A percentile compares a stretch with the other conserved stretches of the same genome.
These are phyloP conservation scores for Zoanthus gigantus DNA, from an alignment of 92 coral and sea anemone species.

Conservation along the genomic window DNA sequence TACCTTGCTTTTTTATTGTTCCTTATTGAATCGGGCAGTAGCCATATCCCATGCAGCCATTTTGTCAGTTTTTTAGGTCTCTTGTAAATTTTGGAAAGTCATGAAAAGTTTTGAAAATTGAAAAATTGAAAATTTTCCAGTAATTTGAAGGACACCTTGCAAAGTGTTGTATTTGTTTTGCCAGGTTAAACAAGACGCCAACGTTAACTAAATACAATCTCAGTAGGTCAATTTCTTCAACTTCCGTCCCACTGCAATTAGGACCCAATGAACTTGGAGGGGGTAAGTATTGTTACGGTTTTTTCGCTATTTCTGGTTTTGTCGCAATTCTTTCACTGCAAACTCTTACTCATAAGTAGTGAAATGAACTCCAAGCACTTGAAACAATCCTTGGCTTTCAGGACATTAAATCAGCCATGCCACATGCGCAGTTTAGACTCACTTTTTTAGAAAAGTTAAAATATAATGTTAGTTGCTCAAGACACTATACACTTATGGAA, in stretches of 20 bases:
- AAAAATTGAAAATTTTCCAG: not conserved
- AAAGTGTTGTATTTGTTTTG: not conserved
- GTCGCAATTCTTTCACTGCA: not conserved
- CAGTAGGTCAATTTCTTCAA: conserved; percentile 52
- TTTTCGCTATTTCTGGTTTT: not conserved
- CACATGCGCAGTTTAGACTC: too few relatives aligned
- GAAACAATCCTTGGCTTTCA: too few relatives aligned
- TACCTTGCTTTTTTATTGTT: too few relatives aligned
- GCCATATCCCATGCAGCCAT: too few relatives aligned
- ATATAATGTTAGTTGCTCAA: too few relatives aligned
- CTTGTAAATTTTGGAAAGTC: not conserved
- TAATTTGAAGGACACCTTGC: not conserved
- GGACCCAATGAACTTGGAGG: conserved; percentile 53
- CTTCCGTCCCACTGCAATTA: conserved; percentile 46
- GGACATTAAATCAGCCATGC: too few relatives aligned
- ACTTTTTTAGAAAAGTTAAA: too few relatives aligned
- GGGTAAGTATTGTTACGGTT: conserved; percentile 42
- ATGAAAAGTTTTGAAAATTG: not conserved
- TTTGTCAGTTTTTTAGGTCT: too few relatives aligned
- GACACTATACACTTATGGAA: too few relatives aligned
- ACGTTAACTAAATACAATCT: conserved; percentile 8
- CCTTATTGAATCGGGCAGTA: too few relatives aligned
- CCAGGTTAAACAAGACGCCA: conserved; percentile 72
- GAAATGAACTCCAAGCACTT: too few relatives aligned
- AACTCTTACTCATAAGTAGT: too few relatives aligned